phyloP scores from a whole-genome alignment of 2,113 vertebrate species.

The Bostrychus sinensis region DNA sequence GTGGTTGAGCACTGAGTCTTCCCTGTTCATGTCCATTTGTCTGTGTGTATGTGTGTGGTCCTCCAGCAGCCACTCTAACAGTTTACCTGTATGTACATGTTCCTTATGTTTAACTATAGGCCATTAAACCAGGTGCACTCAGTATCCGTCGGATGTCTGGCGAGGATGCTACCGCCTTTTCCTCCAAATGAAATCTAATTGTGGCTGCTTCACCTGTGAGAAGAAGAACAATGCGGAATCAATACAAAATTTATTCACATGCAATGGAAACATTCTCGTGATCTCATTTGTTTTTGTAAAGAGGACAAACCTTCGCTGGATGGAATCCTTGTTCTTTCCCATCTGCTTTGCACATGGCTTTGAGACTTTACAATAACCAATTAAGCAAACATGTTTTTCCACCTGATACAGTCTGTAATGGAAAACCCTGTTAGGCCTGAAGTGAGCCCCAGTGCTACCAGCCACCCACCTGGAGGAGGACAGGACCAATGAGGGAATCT shows the following conservation, averaged over 20 bases:
- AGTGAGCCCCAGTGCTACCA: slow-evolving; percentile 37
- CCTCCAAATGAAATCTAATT: slow-evolving; percentile 40
- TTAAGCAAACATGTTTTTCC: slow-evolving; percentile 57
- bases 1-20: slow-evolving; percentile 27
- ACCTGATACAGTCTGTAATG: slow-evolving; percentile 67
- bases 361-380: slow-evolving; percentile 43
- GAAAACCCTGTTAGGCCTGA: slow-evolving; percentile 52
- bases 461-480: slow-evolving; percentile 65
- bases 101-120: slow-evolving; percentile 21
- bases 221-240: slow-evolving; percentile 37
- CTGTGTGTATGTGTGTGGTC: slow-evolving; percentile 19
- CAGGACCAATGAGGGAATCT: background rate
- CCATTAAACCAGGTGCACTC: slow-evolving; percentile 37
- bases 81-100: slow-evolving; percentile 6
- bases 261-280: slow-evolving; percentile 38
- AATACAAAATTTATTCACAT: slow-evolving; percentile 38
- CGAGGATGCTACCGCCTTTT: slow-evolving; percentile 42
- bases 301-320: slow-evolving; percentile 22
- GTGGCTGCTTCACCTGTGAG: slow-evolving; percentile 36
- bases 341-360: slow-evolving; percentile 68
- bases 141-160: slow-evolving; percentile 60
- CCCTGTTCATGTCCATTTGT: slow-evolving; percentile 25
- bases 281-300: slow-evolving; percentile 60
- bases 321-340: slow-evolving; percentile 37
- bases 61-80: background rate